Conservation (phyloP, 1,140 invertebrate species). For the Oreohelix idahoensis region DNA sequence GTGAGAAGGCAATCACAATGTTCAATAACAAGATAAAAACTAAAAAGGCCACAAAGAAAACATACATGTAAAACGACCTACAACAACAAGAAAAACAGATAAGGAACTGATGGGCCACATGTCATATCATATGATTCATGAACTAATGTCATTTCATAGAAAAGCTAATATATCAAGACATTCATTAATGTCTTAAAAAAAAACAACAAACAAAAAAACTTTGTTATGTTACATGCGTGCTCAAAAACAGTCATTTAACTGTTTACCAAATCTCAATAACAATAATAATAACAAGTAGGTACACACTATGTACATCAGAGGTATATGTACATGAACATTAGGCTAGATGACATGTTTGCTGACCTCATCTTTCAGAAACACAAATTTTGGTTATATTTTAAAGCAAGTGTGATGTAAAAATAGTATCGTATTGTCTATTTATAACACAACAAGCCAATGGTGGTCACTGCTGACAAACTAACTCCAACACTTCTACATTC, state of each 20-base stretch:
- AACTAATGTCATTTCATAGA: too few relatives aligned
- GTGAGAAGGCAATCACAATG: neutral
- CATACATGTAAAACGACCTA: too few relatives aligned
- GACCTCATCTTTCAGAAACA: neutral
- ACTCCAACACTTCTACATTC: too few relatives aligned
- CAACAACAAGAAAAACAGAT: neutral
- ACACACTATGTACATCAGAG: neutral
- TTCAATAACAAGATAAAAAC: neutral
- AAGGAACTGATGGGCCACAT: neutral
- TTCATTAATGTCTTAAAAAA: too few relatives aligned
- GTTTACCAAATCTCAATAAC: too few relatives aligned
- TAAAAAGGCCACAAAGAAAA: neutral
- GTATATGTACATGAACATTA: neutral
- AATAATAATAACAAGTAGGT: neutral
- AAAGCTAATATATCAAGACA: neutral
- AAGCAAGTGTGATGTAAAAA: neutral
- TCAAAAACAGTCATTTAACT: too few relatives aligned
- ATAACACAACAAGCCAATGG: too few relatives aligned
- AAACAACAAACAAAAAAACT: too few relatives aligned
- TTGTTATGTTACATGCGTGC: too few relatives aligned
- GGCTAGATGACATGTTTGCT: neutral
- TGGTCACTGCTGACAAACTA: too few relatives aligned
- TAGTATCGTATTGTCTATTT: neutral
- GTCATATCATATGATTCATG: too few relatives aligned
- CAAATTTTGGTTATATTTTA: neutral